Conservation (phyloP, 2,113 vertebrate genomes). For the Climacteris rufus region DNA sequence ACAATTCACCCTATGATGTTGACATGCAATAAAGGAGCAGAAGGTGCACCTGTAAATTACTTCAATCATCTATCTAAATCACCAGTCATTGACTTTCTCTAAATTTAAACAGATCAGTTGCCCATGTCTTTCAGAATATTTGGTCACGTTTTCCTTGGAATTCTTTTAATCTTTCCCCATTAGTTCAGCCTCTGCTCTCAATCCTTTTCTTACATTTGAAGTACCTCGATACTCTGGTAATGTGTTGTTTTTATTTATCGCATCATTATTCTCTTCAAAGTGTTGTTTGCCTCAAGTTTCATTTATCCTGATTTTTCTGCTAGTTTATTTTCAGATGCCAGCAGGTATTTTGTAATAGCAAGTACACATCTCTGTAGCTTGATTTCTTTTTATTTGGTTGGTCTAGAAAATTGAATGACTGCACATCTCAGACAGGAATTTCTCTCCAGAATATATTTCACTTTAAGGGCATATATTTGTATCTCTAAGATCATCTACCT, state of each 20-base stretch:
- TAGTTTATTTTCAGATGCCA: not conserved
- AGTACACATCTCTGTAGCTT: not conserved
- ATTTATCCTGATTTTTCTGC: conserved; percentile 2
- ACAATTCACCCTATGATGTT: not conserved
- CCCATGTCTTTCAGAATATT: not conserved
- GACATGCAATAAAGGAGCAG: not conserved
- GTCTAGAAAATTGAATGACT: not conserved
- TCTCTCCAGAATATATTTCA: not conserved
- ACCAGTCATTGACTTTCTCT: not conserved
- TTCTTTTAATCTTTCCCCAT: not conserved
- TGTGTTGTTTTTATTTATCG: not conserved
- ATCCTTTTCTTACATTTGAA: not conserved
- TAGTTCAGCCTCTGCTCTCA: not conserved
- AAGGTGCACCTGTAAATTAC: not conserved
- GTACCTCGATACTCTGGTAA: not conserved
- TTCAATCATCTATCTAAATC: not conserved
- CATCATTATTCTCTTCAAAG: conserved; percentile 4
- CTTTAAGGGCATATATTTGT: not conserved
- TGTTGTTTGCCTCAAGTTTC: not conserved
- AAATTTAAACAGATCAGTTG: not conserved
- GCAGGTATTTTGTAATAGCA: not conserved
- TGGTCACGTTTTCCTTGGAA: not conserved
- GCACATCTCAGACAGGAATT: not conserved
- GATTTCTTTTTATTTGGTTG: not conserved
- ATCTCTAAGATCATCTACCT: not conserved